Conservation (phyloP, 2,888 invertebrate species). For the Oscheius sp. region DNA sequence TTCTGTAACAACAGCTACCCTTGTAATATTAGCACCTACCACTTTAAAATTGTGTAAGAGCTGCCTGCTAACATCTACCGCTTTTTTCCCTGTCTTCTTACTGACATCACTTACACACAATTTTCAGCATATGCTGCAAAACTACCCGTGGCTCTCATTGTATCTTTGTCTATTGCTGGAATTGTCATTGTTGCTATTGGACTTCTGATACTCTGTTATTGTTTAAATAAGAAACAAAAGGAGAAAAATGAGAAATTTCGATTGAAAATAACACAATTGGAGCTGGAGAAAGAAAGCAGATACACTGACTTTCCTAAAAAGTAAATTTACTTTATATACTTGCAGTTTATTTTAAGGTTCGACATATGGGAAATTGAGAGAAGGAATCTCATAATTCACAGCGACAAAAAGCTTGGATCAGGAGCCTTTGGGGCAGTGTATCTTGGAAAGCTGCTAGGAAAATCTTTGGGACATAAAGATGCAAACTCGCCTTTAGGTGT, state of each 20-base stretch:
- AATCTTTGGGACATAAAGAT: slow-evolving; percentile 59
- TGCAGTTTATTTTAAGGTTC: slow-evolving; percentile 31
- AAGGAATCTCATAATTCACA: slow-evolving; percentile 66
- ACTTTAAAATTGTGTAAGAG: too few species aligned
- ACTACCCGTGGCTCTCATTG: slow-evolving; percentile 38
- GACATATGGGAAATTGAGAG: slow-evolving; percentile 69
- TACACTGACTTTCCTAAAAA: slow-evolving; percentile 65
- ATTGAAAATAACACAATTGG: slow-evolving; percentile 43
- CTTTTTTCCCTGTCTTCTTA: too few species aligned
- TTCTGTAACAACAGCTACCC: too few species aligned
- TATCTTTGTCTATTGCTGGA: slow-evolving; percentile 41
- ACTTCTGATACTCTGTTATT: slow-evolving; percentile 25
- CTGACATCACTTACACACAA: too few species aligned
- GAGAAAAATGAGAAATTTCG: slow-evolving; percentile 40
- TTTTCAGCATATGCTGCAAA: slow-evolving; percentile 24
- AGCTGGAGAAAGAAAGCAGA: slow-evolving; percentile 44
- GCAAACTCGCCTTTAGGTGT: slow-evolving; percentile 65
- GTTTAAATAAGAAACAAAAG: slow-evolving; percentile 33
- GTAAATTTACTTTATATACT: slow-evolving; percentile 27
- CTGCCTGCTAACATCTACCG: too few species aligned
- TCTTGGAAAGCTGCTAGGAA: slow-evolving; percentile 60
- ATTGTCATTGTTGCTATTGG: slow-evolving; percentile 23
- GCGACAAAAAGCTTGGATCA: slow-evolving; percentile 64
- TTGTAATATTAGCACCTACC: not conserved
- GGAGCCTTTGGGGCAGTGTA: slow-evolving; percentile 67